These are phyloP conservation scores for Zaprionus africanus DNA, from an alignment of 1,140 invertebrate species.

Conservation along the genomic window DNA sequence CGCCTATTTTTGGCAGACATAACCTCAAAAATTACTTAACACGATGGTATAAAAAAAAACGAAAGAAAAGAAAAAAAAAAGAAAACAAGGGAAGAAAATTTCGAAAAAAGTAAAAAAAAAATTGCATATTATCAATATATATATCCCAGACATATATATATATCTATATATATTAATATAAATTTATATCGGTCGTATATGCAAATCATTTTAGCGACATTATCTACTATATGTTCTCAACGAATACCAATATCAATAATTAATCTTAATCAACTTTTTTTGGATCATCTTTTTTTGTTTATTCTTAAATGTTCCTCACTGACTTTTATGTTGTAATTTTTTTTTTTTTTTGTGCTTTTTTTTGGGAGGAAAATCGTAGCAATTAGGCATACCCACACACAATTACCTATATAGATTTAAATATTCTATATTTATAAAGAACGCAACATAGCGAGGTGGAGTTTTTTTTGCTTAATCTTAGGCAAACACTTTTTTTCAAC, in stretches of 20 bases:
- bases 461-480: conserved; percentile 61
- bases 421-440: conserved; percentile 40
- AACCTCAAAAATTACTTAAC: conserved; percentile 50
- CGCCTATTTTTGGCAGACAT: conserved; percentile 64
- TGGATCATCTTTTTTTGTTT: conserved; percentile 37
- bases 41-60: conserved; percentile 19
- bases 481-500: conserved; percentile 59
- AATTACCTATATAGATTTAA: conserved; percentile 40
- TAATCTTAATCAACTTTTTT: conserved; percentile 52
- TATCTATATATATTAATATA: conserved; percentile 30
- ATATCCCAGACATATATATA: conserved; percentile 20
- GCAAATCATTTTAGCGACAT: conserved; percentile 32
- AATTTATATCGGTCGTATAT: conserved; percentile 25
- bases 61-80: background rate
- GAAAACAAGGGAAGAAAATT: conserved; percentile 4
- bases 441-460: conserved; percentile 20
- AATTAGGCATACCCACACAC: conserved; percentile 46
- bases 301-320: conserved; percentile 66
- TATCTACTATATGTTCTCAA: conserved; percentile 38
- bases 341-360: conserved; percentile 66
- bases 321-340: conserved; percentile 65
- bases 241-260: conserved; percentile 34
- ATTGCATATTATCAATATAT: conserved; percentile 6
- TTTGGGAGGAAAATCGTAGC: conserved; percentile 50
- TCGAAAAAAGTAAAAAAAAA: conserved; percentile 8